Evolutionary conservation across 2,113 vertebrate genomes (phyloP).

Genomic region (Ranitomeya imitator): DNA sequence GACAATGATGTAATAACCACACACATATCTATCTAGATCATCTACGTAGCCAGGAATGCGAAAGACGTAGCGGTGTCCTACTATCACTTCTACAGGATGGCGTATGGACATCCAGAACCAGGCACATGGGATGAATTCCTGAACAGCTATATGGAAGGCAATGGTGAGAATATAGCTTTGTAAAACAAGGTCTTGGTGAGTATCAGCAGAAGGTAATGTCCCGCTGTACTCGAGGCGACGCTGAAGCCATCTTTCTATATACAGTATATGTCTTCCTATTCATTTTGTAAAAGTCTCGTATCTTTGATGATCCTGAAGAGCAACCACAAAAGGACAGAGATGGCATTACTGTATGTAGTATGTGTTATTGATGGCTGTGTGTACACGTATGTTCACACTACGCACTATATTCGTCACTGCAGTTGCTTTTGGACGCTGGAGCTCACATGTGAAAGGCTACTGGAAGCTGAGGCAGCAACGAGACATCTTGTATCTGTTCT

Average conservation of each 20-base stretch:
- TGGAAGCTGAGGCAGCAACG: conserved; percentile 78
- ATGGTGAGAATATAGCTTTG: conserved; percentile 53
- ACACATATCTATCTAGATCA: conserved; percentile 63
- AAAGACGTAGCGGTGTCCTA: conserved; percentile 88
- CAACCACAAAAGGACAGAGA: not conserved
- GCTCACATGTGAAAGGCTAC: conserved; percentile 84
- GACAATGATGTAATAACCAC: not conserved
- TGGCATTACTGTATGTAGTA: not conserved
- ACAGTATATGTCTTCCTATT: no score
- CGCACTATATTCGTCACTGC: not conserved
- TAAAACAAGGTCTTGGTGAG: not conserved
- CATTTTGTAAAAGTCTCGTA: no score
- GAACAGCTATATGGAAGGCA: conserved; percentile 71
- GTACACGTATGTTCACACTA: not conserved
- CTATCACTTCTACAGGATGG: conserved; percentile 88
- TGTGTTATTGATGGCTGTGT: not conserved
- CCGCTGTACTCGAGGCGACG: not conserved
- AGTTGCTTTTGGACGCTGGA: conserved; percentile 89
- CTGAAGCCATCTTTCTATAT: not conserved
- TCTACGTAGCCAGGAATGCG: conserved; percentile 80
- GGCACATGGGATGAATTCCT: conserved; percentile 80
- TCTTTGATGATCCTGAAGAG: no score
- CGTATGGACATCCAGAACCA: conserved; percentile 73
- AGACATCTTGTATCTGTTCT: conserved; percentile 85
- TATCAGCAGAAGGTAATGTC: not conserved